Evolutionary conservation across 2,113 vertebrate genomes (phyloP).

Genomic region (Nanorana parkeri): DNA sequence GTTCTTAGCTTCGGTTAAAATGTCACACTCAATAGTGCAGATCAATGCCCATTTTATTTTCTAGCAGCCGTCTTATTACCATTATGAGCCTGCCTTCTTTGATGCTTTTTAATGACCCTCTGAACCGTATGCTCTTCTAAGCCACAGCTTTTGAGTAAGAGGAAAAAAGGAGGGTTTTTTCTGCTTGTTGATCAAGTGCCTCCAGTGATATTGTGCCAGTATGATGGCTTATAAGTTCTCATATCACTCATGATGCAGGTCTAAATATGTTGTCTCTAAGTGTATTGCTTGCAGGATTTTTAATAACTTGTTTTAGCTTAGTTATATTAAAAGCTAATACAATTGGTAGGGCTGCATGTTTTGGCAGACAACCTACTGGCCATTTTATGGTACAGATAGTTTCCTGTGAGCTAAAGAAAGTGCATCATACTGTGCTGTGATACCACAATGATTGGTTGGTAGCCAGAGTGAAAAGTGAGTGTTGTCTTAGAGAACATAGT

Average conservation of each 20-base stretch:
- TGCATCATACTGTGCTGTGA: too few relatives aligned
- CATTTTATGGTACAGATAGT: too few relatives aligned
- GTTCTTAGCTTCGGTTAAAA: constrained; percentile 95
- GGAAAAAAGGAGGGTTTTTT: constrained; percentile 70
- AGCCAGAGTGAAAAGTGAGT: too few relatives aligned
- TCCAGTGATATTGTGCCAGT: constrained; percentile 68
- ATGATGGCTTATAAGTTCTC: constrained; percentile 64
- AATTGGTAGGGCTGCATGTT: too few relatives aligned
- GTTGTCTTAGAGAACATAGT: too few relatives aligned
- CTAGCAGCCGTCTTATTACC: constrained; percentile 88
- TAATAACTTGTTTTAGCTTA: too few relatives aligned
- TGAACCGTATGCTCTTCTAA: constrained; percentile 80
- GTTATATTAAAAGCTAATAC: too few relatives aligned
- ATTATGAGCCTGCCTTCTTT: constrained; percentile 88
- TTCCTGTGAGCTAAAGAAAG: too few relatives aligned
- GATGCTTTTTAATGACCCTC: constrained; percentile 88
- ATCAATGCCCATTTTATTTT: constrained; percentile 97
- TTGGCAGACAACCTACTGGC: too few relatives aligned
- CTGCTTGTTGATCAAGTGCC: constrained; percentile 70
- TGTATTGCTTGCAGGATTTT: too few relatives aligned
- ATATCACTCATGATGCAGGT: not conserved
- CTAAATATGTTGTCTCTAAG: not conserved
- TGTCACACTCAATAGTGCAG: constrained; percentile 93
- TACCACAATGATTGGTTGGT: too few relatives aligned
- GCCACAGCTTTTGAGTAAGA: constrained; percentile 79